Conservation (phyloP, 2,113 vertebrate species). For the Stigmatopora argus region DNA sequence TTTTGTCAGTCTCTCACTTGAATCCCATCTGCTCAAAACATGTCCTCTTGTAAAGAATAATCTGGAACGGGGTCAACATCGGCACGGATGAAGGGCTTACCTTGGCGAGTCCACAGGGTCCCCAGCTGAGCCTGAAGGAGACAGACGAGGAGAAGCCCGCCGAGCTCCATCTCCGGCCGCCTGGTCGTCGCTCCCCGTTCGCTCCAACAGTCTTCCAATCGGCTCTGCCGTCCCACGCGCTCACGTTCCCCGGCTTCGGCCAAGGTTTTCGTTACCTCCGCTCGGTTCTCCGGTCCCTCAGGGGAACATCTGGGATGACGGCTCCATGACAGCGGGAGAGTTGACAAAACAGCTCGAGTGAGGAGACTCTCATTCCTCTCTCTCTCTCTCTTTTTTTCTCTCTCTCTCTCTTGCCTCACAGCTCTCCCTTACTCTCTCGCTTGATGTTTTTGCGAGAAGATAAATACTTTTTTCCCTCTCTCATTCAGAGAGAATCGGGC, state of each 20-base stretch:
- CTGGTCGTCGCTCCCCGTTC: slow-evolving; percentile 49
- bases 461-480: slow-evolving; percentile 37
- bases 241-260: slow-evolving; percentile 40
- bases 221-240: slow-evolving; percentile 35
- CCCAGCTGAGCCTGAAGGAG: slow-evolving; percentile 72
- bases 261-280: slow-evolving; percentile 31
- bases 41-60: background rate
- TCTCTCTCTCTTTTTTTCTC: slow-evolving; percentile 2
- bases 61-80: background rate
- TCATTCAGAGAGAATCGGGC: slow-evolving; percentile 4
- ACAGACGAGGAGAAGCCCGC: slow-evolving; percentile 70
- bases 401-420: slow-evolving; percentile 8
- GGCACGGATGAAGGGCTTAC: slow-evolving; percentile 49
- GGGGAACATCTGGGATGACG: slow-evolving; percentile 38
- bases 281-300: slow-evolving; percentile 33
- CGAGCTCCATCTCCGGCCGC: slow-evolving; percentile 68
- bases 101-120: slow-evolving; percentile 65
- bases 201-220: slow-evolving; percentile 31
- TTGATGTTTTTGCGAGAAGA: slow-evolving; percentile 37
- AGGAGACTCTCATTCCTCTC: slow-evolving; percentile 13
- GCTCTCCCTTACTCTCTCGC: slow-evolving; percentile 9
- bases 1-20: background rate
- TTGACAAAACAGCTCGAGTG: slow-evolving; percentile 36
- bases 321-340: slow-evolving; percentile 52
- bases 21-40: background rate